Conservation (phyloP, 2,113 vertebrate species). For the Perognathus longimembris region DNA sequence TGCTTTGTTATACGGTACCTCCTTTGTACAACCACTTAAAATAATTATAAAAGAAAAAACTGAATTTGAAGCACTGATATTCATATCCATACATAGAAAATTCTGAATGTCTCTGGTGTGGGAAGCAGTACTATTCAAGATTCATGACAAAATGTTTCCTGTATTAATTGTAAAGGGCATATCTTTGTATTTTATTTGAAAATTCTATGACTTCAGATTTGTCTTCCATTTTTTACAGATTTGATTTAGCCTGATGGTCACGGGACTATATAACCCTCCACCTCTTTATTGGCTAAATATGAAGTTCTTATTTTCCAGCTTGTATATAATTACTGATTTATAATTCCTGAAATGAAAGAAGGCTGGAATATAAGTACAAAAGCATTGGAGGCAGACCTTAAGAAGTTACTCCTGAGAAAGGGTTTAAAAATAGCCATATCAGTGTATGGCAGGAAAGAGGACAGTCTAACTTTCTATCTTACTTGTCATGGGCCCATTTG, state of each 20-base stretch:
- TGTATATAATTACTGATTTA: neutral
- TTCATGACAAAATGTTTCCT: no score
- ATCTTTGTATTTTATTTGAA: conserved; percentile 6
- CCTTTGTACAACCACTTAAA: no score
- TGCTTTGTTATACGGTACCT: no score
- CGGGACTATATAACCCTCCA: neutral
- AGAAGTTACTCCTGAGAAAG: neutral
- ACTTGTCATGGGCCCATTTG: neutral
- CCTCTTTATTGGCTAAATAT: neutral
- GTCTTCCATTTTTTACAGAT: neutral
- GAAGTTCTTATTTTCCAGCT: neutral
- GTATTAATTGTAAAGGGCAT: no score
- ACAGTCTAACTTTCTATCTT: neutral
- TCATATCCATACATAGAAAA: neutral
- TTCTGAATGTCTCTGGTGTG: neutral
- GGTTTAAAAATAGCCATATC: neutral
- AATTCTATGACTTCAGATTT: neutral
- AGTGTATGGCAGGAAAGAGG: neutral
- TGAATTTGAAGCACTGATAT: neutral
- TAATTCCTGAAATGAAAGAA: neutral
- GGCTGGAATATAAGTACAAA: neutral
- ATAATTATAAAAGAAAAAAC: no score
- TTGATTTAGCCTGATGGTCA: no score
- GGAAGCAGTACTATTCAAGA: no score
- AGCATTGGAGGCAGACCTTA: neutral